A percentile compares a stretch with the other conserved stretches of the same genome.
phyloP scores from a whole-genome alignment of 1,140 invertebrate genomes.

The Vanessa atalanta region DNA sequence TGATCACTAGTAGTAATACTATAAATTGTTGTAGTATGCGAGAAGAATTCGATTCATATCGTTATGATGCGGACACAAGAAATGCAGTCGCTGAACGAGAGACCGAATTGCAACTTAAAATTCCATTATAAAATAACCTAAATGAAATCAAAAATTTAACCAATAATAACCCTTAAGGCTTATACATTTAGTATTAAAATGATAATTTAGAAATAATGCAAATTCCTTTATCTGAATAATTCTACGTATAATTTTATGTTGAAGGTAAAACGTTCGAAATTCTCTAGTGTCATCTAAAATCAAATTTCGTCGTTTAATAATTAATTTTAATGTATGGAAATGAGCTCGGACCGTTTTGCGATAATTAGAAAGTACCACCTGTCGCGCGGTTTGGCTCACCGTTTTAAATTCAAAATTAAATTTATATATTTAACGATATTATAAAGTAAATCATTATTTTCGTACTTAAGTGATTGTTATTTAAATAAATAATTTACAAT shows the following conservation, averaged over 20 bases:
- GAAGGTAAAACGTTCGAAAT: constrained; percentile 5
- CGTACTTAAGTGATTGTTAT: too few species aligned
- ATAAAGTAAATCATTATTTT: too few species aligned
- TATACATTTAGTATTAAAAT: background rate
- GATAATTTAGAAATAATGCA: background rate
- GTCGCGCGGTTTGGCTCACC: background rate
- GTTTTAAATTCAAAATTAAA: background rate
- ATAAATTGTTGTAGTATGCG: too few species aligned
- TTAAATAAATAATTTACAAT: background rate
- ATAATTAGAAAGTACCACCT: constrained; percentile 28
- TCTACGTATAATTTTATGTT: constrained; percentile 9
- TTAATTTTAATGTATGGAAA: constrained; percentile 58
- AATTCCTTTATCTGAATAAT: constrained; percentile 4
- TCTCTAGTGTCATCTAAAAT: constrained; percentile 12
- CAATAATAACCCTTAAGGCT: too few species aligned
- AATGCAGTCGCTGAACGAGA: too few species aligned
- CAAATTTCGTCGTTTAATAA: constrained; percentile 32
- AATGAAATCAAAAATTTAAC: too few species aligned
- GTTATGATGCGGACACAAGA: too few species aligned
- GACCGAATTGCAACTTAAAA: too few species aligned
- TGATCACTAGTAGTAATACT: too few species aligned
- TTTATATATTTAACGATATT: background rate
- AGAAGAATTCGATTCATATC: too few species aligned
- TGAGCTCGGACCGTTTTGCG: constrained; percentile 39
- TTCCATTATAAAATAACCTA: too few species aligned